Percentiles rank a stretch among this genome's conserved stretches.
Evolutionary conservation across 1,140 invertebrate species (phyloP).

Genomic region (Drosophila mauritiana): DNA sequence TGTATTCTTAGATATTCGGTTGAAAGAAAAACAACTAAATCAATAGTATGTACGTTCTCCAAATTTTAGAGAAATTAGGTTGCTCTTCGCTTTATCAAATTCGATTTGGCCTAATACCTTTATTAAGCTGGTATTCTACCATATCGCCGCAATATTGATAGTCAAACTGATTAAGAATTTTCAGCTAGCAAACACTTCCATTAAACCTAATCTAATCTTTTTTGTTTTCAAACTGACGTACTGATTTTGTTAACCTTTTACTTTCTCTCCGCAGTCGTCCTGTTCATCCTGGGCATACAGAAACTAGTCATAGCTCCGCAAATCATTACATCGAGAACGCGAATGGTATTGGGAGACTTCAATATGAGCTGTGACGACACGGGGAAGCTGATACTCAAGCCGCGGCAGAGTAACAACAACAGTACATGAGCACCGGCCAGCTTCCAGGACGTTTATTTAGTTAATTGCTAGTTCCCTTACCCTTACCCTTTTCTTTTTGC

Average conservation of each 20-base stretch:
- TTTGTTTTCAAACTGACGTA: background rate
- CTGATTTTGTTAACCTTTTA: too few species aligned
- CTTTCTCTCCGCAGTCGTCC: conserved; percentile 88
- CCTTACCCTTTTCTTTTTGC: background rate
- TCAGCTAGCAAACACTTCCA: too few species aligned
- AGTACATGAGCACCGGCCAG: conserved; percentile 46
- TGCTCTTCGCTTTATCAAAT: background rate
- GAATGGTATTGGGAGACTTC: conserved; percentile 95
- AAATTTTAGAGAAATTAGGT: too few species aligned
- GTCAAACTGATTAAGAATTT: background rate
- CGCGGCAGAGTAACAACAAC: conserved; percentile 87
- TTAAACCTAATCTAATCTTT: too few species aligned
- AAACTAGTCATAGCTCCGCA: conserved; percentile 97
- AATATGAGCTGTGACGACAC: conserved; percentile 99
- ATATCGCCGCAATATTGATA: background rate
- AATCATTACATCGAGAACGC: conserved; percentile 96
- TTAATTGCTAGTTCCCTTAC: conserved; percentile 30
- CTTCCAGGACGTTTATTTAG: conserved; percentile 48
- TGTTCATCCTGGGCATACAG: conserved; percentile 97
- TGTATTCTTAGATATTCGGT: too few species aligned
- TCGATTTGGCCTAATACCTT: background rate
- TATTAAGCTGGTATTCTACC: too few species aligned
- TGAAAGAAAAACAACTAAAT: too few species aligned
- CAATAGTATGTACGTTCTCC: too few species aligned
- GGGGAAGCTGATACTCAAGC: conserved; percentile 95